Base-by-base conservation (phyloP, 1,140 invertebrate species). In the Orius laevigatus region DNA sequence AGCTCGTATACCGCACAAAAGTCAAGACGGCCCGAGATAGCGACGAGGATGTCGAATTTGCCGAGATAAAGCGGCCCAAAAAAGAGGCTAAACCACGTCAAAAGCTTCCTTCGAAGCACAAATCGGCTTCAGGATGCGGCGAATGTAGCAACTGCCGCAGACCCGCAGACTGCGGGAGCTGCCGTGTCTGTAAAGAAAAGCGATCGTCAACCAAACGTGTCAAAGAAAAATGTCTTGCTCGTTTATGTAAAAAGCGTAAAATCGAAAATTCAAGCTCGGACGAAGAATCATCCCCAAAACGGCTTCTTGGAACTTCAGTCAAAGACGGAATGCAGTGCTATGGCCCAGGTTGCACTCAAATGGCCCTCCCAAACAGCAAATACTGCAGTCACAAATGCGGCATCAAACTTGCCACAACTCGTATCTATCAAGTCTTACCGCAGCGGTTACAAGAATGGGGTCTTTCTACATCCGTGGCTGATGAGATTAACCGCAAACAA, bases 371-470 rank as follows among this genome's bases (percentile, higher is more conserved):
- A 19, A 79, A 79, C 10, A 94, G 89, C 42, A 98, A 98, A 67
- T 98, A 98, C 60, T 98, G 95, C 61, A 89, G 83, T 9, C 79
- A 94, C 55, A 76, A 84, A 49, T 98, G 95, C 65, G 95, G 95
- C 1, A 73, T 93, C 54, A 82, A 83, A 60, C 66, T 98, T 2
- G 93, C 94, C 1, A 88, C 83, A 1, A 82, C 76, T 48, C 68
- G 85, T 54, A 86, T 89, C 39, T 43, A 53, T 5, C 62, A 83
- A 70, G 77, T 88, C 5, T 61, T 97, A 12, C 92, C 92, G 0
- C 83, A 87, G 56, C 71, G 91, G n/a, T 82, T 96, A 50, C 87
- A 92, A 62, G 88, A 96, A 59, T 95, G 91, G 90, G 81, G 84
- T 32, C 69, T 87, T n/a, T 83, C 82, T n/a, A 74, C 79, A 0